These are phyloP conservation scores for Scytalopus superciliaris DNA, from an alignment of 2,113 vertebrate genomes.

Conservation along the genomic window DNA sequence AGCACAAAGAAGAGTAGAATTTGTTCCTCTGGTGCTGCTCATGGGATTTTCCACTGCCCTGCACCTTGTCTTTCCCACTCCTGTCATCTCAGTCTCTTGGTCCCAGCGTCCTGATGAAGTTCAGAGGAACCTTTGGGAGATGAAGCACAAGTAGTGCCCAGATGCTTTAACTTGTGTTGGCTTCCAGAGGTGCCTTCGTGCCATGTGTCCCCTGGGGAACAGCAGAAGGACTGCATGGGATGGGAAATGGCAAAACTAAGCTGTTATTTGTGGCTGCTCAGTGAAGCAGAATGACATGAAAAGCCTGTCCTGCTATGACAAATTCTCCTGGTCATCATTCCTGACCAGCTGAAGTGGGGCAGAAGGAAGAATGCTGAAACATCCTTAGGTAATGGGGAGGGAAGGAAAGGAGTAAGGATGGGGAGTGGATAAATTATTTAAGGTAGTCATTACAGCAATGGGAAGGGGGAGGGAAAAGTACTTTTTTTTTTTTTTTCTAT, in stretches of 20 bases:
- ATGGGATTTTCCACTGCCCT: not conserved
- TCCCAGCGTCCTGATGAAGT: not conserved
- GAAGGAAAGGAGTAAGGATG: not conserved
- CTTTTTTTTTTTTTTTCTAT: constrained; percentile 16
- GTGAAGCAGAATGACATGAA: constrained; percentile 9
- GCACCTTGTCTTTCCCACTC: not conserved
- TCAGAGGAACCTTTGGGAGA: not conserved
- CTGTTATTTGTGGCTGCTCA: not conserved
- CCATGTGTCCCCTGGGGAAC: not conserved
- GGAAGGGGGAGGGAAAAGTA: not conserved
- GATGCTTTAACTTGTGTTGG: accelerated
- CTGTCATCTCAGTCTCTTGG: not conserved
- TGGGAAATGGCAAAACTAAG: not conserved
- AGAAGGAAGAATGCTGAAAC: constrained; percentile 22
- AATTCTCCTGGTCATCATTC: not conserved
- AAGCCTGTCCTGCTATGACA: constrained; percentile 1
- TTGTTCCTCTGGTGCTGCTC: not conserved
- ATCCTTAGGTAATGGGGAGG: not conserved
- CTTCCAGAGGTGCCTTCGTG: not conserved
- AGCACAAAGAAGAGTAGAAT: not conserved
- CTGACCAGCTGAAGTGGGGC: not conserved
- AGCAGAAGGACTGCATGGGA: not conserved
- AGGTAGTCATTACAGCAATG: not conserved
- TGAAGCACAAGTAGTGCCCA: not conserved
- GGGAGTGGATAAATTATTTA: constrained; percentile 45